phyloP scores from a whole-genome alignment of 2,113 vertebrate species.

The Cyanoderma ruficeps region DNA sequence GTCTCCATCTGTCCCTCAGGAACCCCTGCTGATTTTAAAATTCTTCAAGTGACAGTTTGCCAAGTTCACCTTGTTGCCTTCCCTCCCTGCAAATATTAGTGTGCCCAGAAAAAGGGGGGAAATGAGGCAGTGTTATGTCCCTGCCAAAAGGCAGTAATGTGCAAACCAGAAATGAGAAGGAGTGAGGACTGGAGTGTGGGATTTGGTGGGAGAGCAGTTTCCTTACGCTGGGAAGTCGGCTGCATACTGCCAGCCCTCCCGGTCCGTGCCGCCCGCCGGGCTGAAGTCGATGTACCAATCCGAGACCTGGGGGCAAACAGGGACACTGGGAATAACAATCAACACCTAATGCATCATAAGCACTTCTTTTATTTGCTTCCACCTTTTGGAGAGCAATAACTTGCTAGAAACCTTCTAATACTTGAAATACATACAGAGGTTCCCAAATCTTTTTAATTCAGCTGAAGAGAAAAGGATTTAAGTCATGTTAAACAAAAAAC shows the following conservation, averaged over 20 bases:
- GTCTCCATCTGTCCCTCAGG: background rate
- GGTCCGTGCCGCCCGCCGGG: slow-evolving; percentile 83
- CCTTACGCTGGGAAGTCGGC: slow-evolving; percentile 94
- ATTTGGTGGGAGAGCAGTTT: background rate
- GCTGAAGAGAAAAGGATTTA: background rate
- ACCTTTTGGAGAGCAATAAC: background rate
- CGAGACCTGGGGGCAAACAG: slow-evolving; percentile 77
- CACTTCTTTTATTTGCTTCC: background rate
- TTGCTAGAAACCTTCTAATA: background rate
- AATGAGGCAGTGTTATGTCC: background rate
- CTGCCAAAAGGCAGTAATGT: background rate
- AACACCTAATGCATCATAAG: background rate
- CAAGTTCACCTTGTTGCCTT: background rate
- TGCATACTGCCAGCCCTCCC: slow-evolving; percentile 96
- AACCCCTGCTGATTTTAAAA: background rate
- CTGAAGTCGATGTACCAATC: slow-evolving; percentile 92
- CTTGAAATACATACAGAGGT: background rate
- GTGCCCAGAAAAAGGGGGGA: background rate
- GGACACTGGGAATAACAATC: background rate
- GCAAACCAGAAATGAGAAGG: background rate
- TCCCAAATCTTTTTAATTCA: background rate
- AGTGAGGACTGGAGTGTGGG: background rate
- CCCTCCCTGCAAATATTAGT: background rate
- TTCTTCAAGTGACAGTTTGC: background rate
- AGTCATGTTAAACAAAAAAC: background rate